Evolutionary conservation across 2,888 invertebrate species (phyloP), one percentile per base, ranked within the genome.

Genomic region (Drosophila affinis): DNA sequence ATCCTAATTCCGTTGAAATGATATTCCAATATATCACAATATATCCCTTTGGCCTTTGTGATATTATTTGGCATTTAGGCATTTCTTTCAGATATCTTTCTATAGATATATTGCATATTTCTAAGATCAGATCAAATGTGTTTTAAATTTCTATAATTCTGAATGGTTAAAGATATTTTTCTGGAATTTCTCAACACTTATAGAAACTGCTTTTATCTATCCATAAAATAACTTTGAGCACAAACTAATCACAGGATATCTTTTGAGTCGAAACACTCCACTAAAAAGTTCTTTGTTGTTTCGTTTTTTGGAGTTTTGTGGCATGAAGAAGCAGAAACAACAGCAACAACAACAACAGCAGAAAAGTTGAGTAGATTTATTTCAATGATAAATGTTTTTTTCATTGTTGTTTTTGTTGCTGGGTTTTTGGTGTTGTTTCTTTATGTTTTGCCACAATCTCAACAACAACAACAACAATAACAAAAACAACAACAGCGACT

Each of bases 301-400:
- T 39, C 39, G 39, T 39, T 39, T 39, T 39, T 39, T 39, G 39
- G 39, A 39, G 39, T 39, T 39, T 72, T 75, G 71, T 76, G 68
- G 32, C 63, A 68, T 67, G 67, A 70, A 65, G 78, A 55, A 62
- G 45, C 60, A 57, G 47, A 68, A 59, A 60, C 55, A 49, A 61
- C 74, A 63, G 32, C 34, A 56, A 48, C 45, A 76, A 21, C 45
- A 76, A 49, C 53, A 68, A 61, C 54, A 69, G 58, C 63, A 64
- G 64, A 49, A 44, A 85, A 81, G 62, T 79, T 79, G 63, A 80
- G 87, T 85, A 87, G 84, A 85, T 85, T 87, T 87, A 85, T 85
- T 87, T 85, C 79, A 39, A 74, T 85, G 84, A 85, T 85, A 85
- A 84, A 84, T 85, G 86, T 77, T 80, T 85, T 24, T 75, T 55